Evolutionary conservation across 2,113 vertebrate species (phyloP), one percentile per base, ranked within the genome.

Genomic region (Athene cunicularia): DNA sequence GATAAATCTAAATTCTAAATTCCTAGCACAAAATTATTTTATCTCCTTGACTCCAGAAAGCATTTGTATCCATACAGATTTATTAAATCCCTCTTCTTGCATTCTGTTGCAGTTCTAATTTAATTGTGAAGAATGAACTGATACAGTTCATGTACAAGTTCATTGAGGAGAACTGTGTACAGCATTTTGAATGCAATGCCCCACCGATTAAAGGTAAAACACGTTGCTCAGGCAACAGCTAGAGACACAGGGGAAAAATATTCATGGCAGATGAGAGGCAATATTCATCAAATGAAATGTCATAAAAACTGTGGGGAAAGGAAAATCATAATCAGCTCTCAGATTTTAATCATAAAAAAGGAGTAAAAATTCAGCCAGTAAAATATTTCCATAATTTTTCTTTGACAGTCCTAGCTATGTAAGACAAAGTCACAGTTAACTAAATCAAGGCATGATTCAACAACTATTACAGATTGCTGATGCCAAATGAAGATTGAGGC

Each of bases 391-490:
- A 43, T 64, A 32, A 26, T 66, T 95, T 91, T 79, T 84, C 62
- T 93, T 91, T 95, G 73, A 94, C 82, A 93, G 74, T 58, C 9
- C 59, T 58, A 82, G 74, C 73, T 56, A 26, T 85, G 45, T 39
- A 47, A 89, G 77, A 90, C 80, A 94, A 93, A 95, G 60, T 56
- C 84, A 60, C 39, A 70, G 49, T 56, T 85, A 93, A 79, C 76
- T 82, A 93, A 95, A 95, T 84, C 93, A 95, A 95, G 86, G 70
- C 86, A 49, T 82, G 86, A 95, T 94, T 93, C 93, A 95, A 95
- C 91, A 87, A 53, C 58, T 89, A 95, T 73, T 95, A 74, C n/a
- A 93, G 60, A 82, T 68, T 94, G 37, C 87, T 95, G 89, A 76
- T 81, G 91, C 83, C 82, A 94, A 74, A 49, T 24, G 52, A 89